Conservation (phyloP, 2,113 vertebrate genomes). For the Prunella fulvescens region DNA sequence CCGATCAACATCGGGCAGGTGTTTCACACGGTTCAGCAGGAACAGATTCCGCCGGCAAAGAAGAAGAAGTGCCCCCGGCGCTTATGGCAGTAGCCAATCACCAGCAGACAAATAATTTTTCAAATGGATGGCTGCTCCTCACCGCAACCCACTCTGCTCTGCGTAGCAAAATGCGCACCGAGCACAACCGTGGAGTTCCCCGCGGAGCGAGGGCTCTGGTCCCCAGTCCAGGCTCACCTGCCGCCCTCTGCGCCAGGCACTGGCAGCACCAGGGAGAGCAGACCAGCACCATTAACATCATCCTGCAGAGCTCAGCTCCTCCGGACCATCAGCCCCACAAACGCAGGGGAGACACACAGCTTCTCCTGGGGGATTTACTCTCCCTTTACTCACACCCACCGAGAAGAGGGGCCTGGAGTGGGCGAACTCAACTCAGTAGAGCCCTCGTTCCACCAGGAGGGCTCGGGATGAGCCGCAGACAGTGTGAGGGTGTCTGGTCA, state of each 20-base stretch:
- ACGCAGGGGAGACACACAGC: no score
- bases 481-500: not conserved
- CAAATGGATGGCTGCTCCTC: not conserved
- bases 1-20: not conserved
- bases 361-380: not conserved
- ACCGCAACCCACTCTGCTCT: not conserved
- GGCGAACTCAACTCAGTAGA: not conserved
- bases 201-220: fast-evolving
- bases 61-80: not conserved
- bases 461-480: not conserved
- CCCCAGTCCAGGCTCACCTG: not conserved
- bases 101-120: not conserved
- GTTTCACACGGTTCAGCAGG: not conserved
- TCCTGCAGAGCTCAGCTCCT: not conserved
- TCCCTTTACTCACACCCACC: not conserved
- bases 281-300: not conserved
- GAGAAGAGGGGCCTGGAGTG: no score
- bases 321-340: not conserved
- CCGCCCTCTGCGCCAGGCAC: not conserved
- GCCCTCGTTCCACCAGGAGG: not conserved
- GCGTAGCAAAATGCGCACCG: not conserved
- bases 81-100: not conserved
- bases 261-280: not conserved
- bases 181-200: fast-evolving
- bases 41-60: not conserved